Conservation (phyloP, 2,113 vertebrate species). For the Bubo blakistoni region DNA sequence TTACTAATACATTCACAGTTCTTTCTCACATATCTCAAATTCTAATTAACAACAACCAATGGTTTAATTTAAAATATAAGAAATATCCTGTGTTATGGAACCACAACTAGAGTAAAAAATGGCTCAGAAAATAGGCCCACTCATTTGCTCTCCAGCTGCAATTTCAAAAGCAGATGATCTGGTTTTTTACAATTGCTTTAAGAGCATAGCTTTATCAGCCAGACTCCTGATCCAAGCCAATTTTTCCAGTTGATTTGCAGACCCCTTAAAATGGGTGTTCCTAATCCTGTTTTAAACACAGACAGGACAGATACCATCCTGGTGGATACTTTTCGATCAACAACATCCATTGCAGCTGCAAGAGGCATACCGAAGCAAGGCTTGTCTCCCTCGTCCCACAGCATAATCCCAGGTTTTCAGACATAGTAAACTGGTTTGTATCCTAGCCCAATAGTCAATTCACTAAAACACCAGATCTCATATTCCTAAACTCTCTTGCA, state of each 20-base stretch:
- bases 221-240: slow-evolving; percentile 20
- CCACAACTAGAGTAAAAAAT: not conserved
- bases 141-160: slow-evolving; percentile 6
- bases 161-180: slow-evolving; percentile 30
- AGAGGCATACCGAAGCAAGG: slow-evolving; percentile 17
- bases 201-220: slow-evolving; percentile 36
- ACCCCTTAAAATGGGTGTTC: not conserved
- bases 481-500: not conserved
- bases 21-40: not conserved
- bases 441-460: slow-evolving; percentile 8
- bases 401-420: slow-evolving; percentile 4
- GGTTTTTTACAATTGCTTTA: slow-evolving; percentile 45
- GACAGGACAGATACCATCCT: not conserved
- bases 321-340: not conserved
- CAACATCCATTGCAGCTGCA: slow-evolving; percentile 13
- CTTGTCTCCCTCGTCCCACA: not conserved
- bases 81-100: not conserved
- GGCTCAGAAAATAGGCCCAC: not conserved
- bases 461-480: not conserved
- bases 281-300: not conserved
- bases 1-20: not conserved
- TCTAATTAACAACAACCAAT: not conserved
- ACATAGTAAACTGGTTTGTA: slow-evolving; percentile 19
- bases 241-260: slow-evolving; percentile 56
- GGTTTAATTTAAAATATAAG: not conserved